Conservation (phyloP, 2,797 vertebrate species). For the Petrocephalus sullivani region DNA sequence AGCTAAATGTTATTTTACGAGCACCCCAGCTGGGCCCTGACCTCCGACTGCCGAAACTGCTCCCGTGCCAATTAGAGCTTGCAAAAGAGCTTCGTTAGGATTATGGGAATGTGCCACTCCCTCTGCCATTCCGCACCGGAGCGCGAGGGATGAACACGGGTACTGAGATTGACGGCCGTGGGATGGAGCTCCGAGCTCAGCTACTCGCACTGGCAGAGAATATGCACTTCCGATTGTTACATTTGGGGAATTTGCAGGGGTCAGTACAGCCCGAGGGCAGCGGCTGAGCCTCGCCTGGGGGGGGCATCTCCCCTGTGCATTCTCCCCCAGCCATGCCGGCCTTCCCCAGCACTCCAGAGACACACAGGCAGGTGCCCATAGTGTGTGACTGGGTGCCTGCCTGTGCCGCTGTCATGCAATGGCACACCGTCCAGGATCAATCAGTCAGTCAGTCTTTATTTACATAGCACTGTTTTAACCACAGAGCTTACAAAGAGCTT, state of each 20-base stretch:
- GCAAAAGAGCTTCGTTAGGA: not conserved
- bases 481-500: not conserved
- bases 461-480: not conserved
- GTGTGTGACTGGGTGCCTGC: not conserved
- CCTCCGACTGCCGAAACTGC: not conserved
- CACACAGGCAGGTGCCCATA: not conserved
- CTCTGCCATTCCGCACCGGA: not conserved
- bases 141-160: not conserved
- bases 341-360: not conserved
- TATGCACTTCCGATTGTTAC: not conserved
- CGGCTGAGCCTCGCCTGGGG: not conserved
- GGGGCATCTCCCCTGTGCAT: not conserved
- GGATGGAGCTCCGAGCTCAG: not conserved
- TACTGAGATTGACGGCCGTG: not conserved
- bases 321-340: not conserved
- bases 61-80: not conserved
- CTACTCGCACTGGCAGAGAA: not conserved
- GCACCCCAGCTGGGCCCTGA: not conserved
- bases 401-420: not conserved
- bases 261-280: not conserved
- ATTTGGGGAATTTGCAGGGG: not conserved
- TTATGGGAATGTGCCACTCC: not conserved
- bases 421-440: not conserved
- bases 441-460: not conserved
- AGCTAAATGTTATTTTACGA: conserved; percentile 11